These are phyloP conservation scores for Elymnias hypermnestra DNA, from an alignment of 1,140 invertebrate species.

Conservation along the genomic window DNA sequence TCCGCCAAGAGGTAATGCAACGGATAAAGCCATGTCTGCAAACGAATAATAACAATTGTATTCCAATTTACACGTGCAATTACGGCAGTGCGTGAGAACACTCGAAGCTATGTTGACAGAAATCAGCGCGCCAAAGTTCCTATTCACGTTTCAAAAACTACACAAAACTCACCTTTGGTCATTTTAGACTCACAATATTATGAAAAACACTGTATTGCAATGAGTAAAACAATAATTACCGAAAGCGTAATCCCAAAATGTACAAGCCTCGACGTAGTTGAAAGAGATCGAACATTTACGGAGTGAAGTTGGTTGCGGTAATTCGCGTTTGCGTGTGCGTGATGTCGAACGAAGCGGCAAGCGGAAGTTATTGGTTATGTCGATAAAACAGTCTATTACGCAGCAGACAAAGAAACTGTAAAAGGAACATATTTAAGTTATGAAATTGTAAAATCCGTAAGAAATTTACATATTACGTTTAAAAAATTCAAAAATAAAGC, in stretches of 20 bases:
- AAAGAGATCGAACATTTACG: slow-evolving; percentile 72
- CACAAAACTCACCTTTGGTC: slow-evolving; percentile 33
- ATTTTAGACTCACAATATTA: slow-evolving; percentile 28
- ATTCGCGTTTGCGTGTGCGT: slow-evolving; percentile 57
- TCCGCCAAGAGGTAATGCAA: slow-evolving; percentile 67
- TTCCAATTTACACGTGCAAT: slow-evolving; percentile 66
- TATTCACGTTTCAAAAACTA: slow-evolving; percentile 24
- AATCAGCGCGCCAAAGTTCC: slow-evolving; percentile 64
- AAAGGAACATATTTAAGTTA: not conserved
- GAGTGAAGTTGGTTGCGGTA: slow-evolving; percentile 62
- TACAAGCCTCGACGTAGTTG: slow-evolving; percentile 69
- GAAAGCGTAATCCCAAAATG: slow-evolving; percentile 65
- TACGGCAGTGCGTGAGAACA: slow-evolving; percentile 50
- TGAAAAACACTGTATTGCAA: slow-evolving; percentile 36
- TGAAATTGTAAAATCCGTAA: too few species aligned
- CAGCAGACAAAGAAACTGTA: slow-evolving; percentile 33
- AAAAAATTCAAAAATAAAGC: too few species aligned
- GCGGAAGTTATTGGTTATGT: slow-evolving; percentile 52
- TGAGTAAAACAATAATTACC: slow-evolving; percentile 68
- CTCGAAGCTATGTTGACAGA: slow-evolving; percentile 65
- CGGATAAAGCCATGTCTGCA: slow-evolving; percentile 74
- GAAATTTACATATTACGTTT: too few species aligned
- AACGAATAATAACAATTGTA: slow-evolving; percentile 50
- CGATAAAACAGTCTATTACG: slow-evolving; percentile 63
- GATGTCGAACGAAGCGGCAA: slow-evolving; percentile 64